Base-by-base conservation (phyloP, 2,888 invertebrate genomes). In the Tiliacea citrago region DNA sequence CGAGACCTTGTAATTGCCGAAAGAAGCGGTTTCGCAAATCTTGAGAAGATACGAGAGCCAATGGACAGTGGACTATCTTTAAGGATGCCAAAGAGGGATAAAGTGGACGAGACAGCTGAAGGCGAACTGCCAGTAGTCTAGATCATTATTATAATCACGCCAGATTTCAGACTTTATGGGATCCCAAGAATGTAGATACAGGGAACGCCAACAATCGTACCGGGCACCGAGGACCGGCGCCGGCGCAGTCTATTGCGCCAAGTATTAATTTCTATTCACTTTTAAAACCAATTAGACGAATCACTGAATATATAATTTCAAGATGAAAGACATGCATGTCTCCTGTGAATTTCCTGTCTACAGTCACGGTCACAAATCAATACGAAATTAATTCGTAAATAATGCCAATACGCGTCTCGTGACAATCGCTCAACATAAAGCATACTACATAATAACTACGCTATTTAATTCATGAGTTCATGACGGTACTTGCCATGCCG, bases 381-480 rank as follows among this genome's bases (percentile, higher is more conserved):
- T 58, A 74, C 42, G 53, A 47, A 72, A 72, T 73, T 35, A 65
- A 71, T 58, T 74, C 39, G 72, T 74, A 81, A 79, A 77, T 78
- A 80, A 79, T 73, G 58, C 58, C 70, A 73, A 75, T 78, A 69
- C 29, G 55, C 58, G 73, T 81, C 69, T 77, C 86, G 80, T 88
- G 86, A 79, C 80, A 78, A 69, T 71, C 53, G 57, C 49, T 53
- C 39, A 29, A 53, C 61, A 75, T 69, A 77, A 76, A 79, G 67
- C 79, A 67, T 66, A 53, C 68, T 57, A 68, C 55, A 51, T 68
- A 57, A 67, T 45, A 62, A 49, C 75, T 74, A 57, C 49, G 68
- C 65, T 86, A 85, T 82, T 84, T 86, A 81, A 86, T 86, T 86
- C 84, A 89, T 83, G 73, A 51, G 24, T 84, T 86, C 83, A 88